Conservation (phyloP, 64 coral and sea anemone genomes). For the Pocillopora damicornis region DNA sequence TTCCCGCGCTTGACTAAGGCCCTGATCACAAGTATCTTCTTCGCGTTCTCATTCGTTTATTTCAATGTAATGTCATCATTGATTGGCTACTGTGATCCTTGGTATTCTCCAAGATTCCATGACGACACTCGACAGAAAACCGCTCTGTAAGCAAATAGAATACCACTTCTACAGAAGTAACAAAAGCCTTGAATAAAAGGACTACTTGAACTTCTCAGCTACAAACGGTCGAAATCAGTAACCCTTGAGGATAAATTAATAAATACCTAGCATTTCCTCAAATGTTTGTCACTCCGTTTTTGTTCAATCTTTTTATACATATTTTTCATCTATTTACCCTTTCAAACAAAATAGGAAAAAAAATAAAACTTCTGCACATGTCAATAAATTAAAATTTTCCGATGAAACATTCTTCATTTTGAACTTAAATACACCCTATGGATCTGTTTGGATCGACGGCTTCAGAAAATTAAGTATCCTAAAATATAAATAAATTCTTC, state of each 20-base stretch:
- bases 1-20: too few relatives aligned
- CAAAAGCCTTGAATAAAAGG: too few relatives aligned
- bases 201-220: too few relatives aligned
- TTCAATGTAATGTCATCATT: too few relatives aligned
- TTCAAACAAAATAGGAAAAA: conserved; percentile 30
- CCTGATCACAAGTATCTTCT: too few relatives aligned
- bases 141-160: too few relatives aligned
- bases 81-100: too few relatives aligned
- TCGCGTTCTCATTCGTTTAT: too few relatives aligned
- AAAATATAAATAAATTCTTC: conserved; percentile 3
- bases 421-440: not conserved
- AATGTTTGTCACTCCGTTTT: not conserved
- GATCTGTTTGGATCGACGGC: not conserved
- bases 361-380: conserved; percentile 16
- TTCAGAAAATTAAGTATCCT: not conserved
- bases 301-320: not conserved
- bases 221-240: too few relatives aligned
- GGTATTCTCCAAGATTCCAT: too few relatives aligned
- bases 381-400: conserved; percentile 13
- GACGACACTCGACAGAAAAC: too few relatives aligned
- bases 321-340: conserved; percentile 11
- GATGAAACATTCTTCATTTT: not conserved
- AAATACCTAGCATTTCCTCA: not conserved
- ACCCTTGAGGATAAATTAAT: not conserved
- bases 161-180: too few relatives aligned